A percentile compares a stretch with the other conserved stretches of the same genome.
These are phyloP conservation scores for Rhodinocichla rosea DNA, from an alignment of 2,113 vertebrate species.

Conservation along the genomic window DNA sequence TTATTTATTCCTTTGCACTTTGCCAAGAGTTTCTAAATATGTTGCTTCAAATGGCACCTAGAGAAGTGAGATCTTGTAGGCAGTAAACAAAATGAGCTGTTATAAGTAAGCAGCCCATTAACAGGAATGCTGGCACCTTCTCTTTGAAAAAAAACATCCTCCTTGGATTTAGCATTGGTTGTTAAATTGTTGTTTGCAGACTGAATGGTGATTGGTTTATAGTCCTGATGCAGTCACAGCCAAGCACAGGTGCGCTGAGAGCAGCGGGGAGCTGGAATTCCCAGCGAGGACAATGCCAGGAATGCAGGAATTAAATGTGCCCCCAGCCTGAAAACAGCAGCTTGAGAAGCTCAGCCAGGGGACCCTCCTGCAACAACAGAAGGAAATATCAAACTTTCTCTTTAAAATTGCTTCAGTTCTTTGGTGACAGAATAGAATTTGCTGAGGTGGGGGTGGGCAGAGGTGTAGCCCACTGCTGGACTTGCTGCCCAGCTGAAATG, in stretches of 20 bases:
- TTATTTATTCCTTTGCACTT: background rate
- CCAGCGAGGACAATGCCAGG: rapidly evolving
- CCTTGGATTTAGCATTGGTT: background rate
- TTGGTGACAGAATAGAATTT: background rate
- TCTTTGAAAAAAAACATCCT: background rate
- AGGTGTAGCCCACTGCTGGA: background rate
- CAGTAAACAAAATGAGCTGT: background rate
- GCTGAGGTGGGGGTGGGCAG: background rate
- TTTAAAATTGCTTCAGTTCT: background rate
- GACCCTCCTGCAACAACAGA: background rate
- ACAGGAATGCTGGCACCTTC: background rate
- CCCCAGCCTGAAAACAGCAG: background rate
- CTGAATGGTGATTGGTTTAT: background rate
- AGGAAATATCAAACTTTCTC: background rate
- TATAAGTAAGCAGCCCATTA: background rate
- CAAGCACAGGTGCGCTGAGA: background rate
- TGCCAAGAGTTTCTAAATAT: background rate
- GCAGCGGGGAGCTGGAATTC: background rate
- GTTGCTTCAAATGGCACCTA: background rate
- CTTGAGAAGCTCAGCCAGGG: background rate
- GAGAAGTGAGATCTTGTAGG: background rate
- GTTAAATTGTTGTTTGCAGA: background rate
- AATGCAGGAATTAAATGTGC: background rate
- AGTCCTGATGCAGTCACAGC: background rate
- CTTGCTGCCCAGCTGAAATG: background rate